Percentiles rank a stretch among this genome's conserved stretches.
Conservation (phyloP, 2,113 vertebrate species). For the Gorilla gorilla region DNA sequence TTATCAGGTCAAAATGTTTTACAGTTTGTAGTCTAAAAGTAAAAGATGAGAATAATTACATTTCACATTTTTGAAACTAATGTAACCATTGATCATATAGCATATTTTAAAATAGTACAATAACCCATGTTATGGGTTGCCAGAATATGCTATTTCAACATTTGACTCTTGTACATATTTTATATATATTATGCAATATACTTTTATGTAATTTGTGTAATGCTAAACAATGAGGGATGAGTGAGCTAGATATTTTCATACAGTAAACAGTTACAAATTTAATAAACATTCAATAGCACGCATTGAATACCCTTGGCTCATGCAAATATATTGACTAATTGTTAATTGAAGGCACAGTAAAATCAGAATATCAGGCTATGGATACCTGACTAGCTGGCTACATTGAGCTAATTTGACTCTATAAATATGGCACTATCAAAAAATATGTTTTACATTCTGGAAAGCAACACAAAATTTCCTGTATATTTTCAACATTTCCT, state of each 20-base stretch:
- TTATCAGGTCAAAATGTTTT: slow-evolving; percentile 94
- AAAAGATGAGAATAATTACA: slow-evolving; percentile 89
- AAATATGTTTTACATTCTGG: not conserved
- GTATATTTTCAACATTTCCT: not conserved
- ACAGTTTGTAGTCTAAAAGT: slow-evolving; percentile 90
- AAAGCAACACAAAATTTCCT: slow-evolving; percentile 26
- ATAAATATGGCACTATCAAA: not conserved
- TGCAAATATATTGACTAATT: not conserved
- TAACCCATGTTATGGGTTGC: slow-evolving; percentile 84
- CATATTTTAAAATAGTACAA: slow-evolving; percentile 80
- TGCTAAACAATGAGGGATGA: not conserved
- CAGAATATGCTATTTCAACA: not conserved
- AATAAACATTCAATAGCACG: not conserved
- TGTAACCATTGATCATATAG: slow-evolving; percentile 78
- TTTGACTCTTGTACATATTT: not conserved
- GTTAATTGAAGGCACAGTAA: not conserved
- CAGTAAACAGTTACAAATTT: not conserved
- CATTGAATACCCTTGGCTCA: not conserved
- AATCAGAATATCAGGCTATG: not conserved
- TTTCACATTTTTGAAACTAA: slow-evolving; percentile 86
- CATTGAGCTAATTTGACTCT: slow-evolving; percentile 3
- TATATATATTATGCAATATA: not conserved
- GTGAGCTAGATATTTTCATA: not conserved
- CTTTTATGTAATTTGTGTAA: not conserved
- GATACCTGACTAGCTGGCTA: slow-evolving; percentile 22